A percentile compares a stretch with the other conserved stretches of the same genome.
These are phyloP conservation scores for Lysandra bellargus DNA, from an alignment of 2,888 invertebrate species.

Conservation along the genomic window DNA sequence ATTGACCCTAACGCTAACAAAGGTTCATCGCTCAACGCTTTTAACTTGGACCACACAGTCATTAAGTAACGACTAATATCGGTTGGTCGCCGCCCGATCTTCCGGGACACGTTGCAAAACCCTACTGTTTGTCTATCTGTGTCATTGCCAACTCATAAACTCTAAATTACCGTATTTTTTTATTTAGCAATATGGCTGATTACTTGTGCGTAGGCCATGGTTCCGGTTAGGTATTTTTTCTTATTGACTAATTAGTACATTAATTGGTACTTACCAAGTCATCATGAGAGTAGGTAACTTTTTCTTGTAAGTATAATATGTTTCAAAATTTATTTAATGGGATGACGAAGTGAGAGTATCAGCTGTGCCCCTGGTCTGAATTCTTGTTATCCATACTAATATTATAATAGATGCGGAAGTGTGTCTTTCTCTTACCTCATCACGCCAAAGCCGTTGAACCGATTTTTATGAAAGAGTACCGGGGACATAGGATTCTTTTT, in stretches of 20 bases:
- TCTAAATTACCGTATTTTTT: conserved; percentile 2
- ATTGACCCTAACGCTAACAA: too few relatives aligned
- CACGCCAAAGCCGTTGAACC: too few relatives aligned
- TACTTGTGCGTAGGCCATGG: not conserved
- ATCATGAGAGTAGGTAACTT: not conserved
- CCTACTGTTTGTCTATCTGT: conserved; percentile 23
- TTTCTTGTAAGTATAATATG: too few relatives aligned
- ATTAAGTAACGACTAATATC: conserved; percentile 33
- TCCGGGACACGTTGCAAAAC: conserved; percentile 29
- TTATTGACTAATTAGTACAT: not conserved
- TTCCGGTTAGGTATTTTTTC: conserved; percentile 14
- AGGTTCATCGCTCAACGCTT: not conserved
- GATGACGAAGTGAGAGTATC: too few relatives aligned
- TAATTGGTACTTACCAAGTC: not conserved
- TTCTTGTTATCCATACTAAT: too few relatives aligned
- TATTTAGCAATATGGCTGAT: conserved; percentile 20
- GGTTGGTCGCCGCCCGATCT: conserved; percentile 29
- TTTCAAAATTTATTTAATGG: too few relatives aligned
- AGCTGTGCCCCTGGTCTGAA: too few relatives aligned
- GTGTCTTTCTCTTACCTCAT: too few relatives aligned
- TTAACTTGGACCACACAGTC: conserved; percentile 3
- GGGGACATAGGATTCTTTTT: too few relatives aligned
- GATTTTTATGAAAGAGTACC: too few relatives aligned
- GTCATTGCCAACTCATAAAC: conserved; percentile 29
- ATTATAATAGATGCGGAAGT: too few relatives aligned